These are phyloP conservation scores for Drosophila colorata DNA, from an alignment of 2,888 invertebrate species.

Conservation along the genomic window DNA sequence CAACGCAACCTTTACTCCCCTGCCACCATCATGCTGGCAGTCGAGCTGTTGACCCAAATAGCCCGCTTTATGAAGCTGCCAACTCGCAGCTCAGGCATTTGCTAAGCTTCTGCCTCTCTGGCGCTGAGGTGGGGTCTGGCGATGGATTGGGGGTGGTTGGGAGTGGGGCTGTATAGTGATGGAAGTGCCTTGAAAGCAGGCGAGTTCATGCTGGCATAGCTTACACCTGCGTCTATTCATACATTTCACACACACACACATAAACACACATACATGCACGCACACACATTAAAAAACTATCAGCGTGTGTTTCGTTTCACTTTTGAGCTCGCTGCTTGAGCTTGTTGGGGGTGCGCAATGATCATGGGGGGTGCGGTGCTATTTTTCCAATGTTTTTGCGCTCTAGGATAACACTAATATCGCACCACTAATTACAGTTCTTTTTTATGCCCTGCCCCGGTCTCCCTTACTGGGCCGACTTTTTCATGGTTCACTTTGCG, in stretches of 20 bases:
- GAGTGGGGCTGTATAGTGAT: conserved; percentile 26
- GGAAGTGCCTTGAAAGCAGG: conserved; percentile 50
- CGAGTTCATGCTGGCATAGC: conserved; percentile 21
- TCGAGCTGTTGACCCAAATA: conserved; percentile 70
- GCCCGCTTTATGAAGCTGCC: conserved; percentile 48
- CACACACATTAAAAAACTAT: conserved; percentile 70
- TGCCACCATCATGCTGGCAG: conserved; percentile 2
- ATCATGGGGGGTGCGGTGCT: neutral
- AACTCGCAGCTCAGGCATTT: conserved; percentile 37
- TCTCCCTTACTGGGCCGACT: neutral
- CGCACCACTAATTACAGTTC: conserved; percentile 78
- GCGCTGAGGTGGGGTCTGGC: conserved; percentile 4
- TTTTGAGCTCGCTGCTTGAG: conserved; percentile 40
- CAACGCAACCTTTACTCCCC: neutral
- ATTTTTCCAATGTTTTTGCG: conserved; percentile 59
- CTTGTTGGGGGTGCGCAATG: neutral
- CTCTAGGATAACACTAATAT: conserved; percentile 76
- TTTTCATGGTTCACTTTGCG: conserved; percentile 47
- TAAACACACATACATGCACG: conserved; percentile 14
- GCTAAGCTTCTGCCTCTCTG: conserved; percentile 47
- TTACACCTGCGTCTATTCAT: conserved; percentile 53
- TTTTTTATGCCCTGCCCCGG: conserved; percentile 22
- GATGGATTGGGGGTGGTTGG: neutral
- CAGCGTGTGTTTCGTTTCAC: conserved; percentile 73
- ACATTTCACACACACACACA: conserved; percentile 28